These are phyloP conservation scores for Choristoneura rosaceana DNA, from an alignment of 2,888 invertebrate genomes.

Conservation along the genomic window DNA sequence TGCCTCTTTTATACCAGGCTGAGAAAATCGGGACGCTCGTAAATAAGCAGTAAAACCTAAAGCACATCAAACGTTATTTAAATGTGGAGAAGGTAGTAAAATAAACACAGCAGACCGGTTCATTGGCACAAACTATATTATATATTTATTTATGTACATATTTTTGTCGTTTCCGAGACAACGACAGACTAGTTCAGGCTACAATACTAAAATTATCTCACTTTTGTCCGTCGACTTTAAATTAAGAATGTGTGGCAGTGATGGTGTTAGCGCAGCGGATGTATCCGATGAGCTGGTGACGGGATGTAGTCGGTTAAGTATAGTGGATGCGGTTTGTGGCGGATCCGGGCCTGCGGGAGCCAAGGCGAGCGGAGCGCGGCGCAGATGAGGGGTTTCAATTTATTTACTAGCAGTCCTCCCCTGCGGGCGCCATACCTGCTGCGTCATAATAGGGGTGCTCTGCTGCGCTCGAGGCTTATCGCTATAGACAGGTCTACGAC, in stretches of 20 bases:
- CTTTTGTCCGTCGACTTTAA: constrained; percentile 58
- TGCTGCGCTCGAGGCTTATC: constrained; percentile 73
- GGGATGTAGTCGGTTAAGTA: constrained; percentile 57
- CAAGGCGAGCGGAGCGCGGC: constrained; percentile 31
- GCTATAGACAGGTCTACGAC: constrained; percentile 88
- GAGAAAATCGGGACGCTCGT: constrained; percentile 10
- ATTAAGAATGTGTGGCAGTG: constrained; percentile 61
- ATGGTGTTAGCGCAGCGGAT: constrained; percentile 50
- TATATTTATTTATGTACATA: constrained; percentile 50
- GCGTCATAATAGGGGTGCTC: constrained; percentile 71
- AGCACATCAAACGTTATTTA: constrained; percentile 11
- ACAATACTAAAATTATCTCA: constrained; percentile 68
- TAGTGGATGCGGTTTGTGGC: constrained; percentile 53
- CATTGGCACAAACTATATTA: constrained; percentile 41
- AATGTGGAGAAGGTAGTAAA: constrained; percentile 11
- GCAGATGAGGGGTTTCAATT: constrained; percentile 19
- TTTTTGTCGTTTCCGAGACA: constrained; percentile 56
- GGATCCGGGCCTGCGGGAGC: constrained; percentile 37
- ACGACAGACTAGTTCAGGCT: constrained; percentile 67
- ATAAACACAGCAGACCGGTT: constrained; percentile 15
- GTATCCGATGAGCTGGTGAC: constrained; percentile 52
- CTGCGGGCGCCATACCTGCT: constrained; percentile 57
- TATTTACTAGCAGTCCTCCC: constrained; percentile 66
- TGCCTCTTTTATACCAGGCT: not conserved
- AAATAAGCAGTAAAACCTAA: constrained; percentile 19